Base-by-base conservation (phyloP, 53 echinoderm and acorn worm genomes). In the Patiria pectinifera region DNA sequence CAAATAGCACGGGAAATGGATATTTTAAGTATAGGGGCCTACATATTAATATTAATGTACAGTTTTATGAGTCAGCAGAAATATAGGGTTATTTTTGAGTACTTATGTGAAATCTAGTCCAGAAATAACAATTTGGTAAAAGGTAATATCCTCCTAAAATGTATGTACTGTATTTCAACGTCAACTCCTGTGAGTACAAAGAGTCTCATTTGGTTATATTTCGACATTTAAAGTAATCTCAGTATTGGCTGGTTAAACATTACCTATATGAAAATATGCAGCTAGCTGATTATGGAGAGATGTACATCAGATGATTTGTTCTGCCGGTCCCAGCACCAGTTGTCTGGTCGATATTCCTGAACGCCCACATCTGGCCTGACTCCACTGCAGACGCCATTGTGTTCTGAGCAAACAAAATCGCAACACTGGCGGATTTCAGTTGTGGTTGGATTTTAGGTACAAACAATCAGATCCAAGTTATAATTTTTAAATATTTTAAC, bases 261-360 rank as follows among this genome's bases (percentile, higher is more conserved):
- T 92, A 94, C 94, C 94, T 92, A 82, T 94, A 82, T 94, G 94
- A 58, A 94, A 94, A 85, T 94, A 94, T 82, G 94, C 94, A 60
- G 94, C 94, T 16, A 94, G 83, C 6, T 94, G 94, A 92, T 94
- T 94, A 92, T 69, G 11, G 94, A 94, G 48, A 94, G 59, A 62
- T 91, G 70, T 5, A 94, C 94, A 92, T 94, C 87, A 16, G 80
- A 94, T 23, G 94, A 94, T 62, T 94, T 94, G 83, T 82, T 85
- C 48, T 86, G 82, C 22, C 61, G 6, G 49, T 94, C 94, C 94
- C 94, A 94, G 70, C 94, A 94, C 94, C 94, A 94, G 77, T 94
- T 87, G 22, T 94, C 94, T 6, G 91, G 87, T 12, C 87, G 86
- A 70, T 94, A 94, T 87, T 94, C 94, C 87, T 66, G 82, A 86